Evolutionary conservation across 2,797 vertebrate genomes (phyloP).

Genomic region (Leontopithecus rosalia): DNA sequence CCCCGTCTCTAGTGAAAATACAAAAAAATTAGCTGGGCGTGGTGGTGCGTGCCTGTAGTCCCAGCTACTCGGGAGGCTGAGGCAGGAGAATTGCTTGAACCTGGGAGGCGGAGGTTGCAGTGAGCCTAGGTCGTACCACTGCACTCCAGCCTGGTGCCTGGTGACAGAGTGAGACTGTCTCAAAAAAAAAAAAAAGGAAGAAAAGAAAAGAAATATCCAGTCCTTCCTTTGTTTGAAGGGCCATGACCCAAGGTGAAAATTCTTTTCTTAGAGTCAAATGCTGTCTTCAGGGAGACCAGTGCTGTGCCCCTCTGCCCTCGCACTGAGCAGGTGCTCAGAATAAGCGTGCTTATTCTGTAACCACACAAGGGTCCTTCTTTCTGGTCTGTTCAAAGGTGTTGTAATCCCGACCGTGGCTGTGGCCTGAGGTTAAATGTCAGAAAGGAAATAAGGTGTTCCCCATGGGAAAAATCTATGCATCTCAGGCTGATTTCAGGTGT

Average conservation of each 20-base stretch:
- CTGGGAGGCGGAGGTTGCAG: too few relatives aligned
- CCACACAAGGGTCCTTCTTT: neutral
- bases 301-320: neutral
- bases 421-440: neutral
- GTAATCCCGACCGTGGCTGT: neutral
- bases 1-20: too few relatives aligned
- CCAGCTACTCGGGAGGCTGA: too few relatives aligned
- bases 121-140: too few relatives aligned
- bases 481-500: neutral
- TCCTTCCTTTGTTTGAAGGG: neutral
- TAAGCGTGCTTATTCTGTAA: neutral
- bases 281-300: neutral
- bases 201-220: neutral
- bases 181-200: too few relatives aligned
- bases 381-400: neutral
- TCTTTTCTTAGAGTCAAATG: neutral
- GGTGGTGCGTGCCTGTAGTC: too few relatives aligned
- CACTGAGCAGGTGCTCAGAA: neutral
- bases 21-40: too few relatives aligned
- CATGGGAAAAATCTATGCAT: neutral
- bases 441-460: neutral
- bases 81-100: too few relatives aligned
- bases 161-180: too few relatives aligned
- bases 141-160: too few relatives aligned
- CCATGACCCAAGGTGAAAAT: neutral